Evolutionary conservation across 1,140 invertebrate species (phyloP).

Genomic region (Hylaeus anthracinus): DNA sequence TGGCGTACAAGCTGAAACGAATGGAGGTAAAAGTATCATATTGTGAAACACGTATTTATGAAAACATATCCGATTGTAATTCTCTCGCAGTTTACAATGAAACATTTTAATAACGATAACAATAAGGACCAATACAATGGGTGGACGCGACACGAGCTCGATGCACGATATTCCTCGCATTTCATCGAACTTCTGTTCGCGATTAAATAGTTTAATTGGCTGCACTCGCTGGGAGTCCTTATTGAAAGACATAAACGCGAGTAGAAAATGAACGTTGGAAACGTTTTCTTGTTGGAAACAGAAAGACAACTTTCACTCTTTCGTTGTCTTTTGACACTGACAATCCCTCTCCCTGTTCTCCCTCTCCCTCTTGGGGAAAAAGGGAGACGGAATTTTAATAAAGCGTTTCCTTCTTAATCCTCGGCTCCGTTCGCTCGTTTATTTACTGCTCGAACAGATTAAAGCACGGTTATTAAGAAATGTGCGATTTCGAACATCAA

Average conservation of each 20-base stretch:
- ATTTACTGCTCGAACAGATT: neutral
- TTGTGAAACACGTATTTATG: neutral
- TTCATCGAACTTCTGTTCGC: neutral
- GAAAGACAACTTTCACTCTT: constrained; percentile 4
- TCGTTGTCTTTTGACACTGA: constrained; percentile 1
- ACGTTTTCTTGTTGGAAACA: constrained; percentile 7
- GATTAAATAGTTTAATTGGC: neutral
- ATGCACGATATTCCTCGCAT: neutral
- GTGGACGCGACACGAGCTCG: neutral
- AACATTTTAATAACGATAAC: neutral
- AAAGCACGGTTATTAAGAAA: neutral
- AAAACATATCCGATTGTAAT: neutral
- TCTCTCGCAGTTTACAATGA: neutral
- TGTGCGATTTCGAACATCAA: neutral
- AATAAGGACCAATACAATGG: neutral
- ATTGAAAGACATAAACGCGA: neutral
- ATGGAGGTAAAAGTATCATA: neutral
- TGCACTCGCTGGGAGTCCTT: neutral
- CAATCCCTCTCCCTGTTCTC: neutral
- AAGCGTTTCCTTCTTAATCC: neutral
- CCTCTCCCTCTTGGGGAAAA: neutral
- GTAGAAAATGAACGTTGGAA: neutral
- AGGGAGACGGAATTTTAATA: neutral
- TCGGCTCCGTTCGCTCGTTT: neutral
- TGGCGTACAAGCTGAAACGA: too few species aligned